These are phyloP conservation scores for Aeoliscus strigatus DNA, from an alignment of 2,797 vertebrate species.

Conservation along the genomic window DNA sequence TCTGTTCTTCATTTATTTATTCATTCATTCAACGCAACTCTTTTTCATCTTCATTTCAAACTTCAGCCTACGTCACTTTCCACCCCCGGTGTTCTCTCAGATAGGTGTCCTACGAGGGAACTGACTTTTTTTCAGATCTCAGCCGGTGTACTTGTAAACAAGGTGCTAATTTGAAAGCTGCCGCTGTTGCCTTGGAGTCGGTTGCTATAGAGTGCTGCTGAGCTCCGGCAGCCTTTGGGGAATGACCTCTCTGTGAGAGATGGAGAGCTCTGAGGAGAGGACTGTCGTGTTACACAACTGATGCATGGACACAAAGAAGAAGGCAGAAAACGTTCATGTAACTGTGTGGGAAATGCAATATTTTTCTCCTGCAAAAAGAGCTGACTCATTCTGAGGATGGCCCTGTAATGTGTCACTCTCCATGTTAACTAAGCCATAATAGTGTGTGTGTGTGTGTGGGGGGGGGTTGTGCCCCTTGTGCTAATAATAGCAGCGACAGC, in stretches of 20 bases:
- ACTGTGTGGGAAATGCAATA: too few relatives aligned
- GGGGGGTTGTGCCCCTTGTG: too few relatives aligned
- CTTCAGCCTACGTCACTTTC: too few relatives aligned
- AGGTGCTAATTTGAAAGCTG: constrained; percentile 54
- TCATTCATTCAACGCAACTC: too few relatives aligned
- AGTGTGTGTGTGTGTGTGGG: constrained; percentile 5
- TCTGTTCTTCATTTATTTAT: too few relatives aligned
- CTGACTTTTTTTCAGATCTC: neutral
- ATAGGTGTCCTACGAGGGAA: too few relatives aligned
- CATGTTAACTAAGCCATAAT: constrained; percentile 24
- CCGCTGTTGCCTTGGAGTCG: constrained; percentile 69
- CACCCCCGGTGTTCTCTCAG: too few relatives aligned
- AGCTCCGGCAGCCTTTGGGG: constrained; percentile 48
- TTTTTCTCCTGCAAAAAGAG: constrained; percentile 33
- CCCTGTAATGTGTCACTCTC: constrained; percentile 29
- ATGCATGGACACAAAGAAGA: neutral
- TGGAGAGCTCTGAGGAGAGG: constrained; percentile 16
- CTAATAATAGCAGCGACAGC: constrained; percentile 67
- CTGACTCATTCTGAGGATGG: constrained; percentile 53
- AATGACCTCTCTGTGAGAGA: constrained; percentile 33
- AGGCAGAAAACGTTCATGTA: too few relatives aligned
- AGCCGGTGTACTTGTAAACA: constrained; percentile 29
- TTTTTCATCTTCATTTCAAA: too few relatives aligned
- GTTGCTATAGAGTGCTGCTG: constrained; percentile 59
- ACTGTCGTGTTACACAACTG: neutral